These are phyloP conservation scores for Trisateles emortualis DNA, from an alignment of 2,888 invertebrate species.

Conservation along the genomic window DNA sequence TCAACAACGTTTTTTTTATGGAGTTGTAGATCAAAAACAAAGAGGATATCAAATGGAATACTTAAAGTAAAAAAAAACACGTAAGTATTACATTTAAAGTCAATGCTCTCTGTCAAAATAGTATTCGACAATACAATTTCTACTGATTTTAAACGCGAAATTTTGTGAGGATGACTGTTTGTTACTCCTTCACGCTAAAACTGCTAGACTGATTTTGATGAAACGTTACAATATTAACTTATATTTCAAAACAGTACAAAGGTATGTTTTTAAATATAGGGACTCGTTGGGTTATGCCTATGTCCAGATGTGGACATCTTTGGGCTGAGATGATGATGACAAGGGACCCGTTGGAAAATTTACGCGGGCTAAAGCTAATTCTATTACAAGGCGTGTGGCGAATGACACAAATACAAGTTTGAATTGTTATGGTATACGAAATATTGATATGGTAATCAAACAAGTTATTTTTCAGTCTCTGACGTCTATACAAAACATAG, in stretches of 20 bases:
- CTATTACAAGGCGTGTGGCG: background rate
- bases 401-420: background rate
- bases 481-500: background rate
- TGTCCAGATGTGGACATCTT: no score
- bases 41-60: background rate
- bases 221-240: no score
- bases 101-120: background rate
- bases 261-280: no score
- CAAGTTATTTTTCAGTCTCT: conserved; percentile 9
- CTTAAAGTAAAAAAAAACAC: background rate
- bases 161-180: no score
- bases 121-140: background rate
- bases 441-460: conserved; percentile 7
- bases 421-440: background rate
- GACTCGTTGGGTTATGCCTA: no score
- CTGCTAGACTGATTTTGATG: no score
- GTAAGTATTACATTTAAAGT: background rate
- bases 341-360: no score
- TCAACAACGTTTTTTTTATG: no score
- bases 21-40: background rate
- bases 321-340: no score
- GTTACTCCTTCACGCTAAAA: no score
- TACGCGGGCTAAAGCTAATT: no score
- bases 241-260: no score
- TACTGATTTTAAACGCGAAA: background rate